phyloP scores from a whole-genome alignment of 2,888 invertebrate species.

The Gymnocheta viridis region DNA sequence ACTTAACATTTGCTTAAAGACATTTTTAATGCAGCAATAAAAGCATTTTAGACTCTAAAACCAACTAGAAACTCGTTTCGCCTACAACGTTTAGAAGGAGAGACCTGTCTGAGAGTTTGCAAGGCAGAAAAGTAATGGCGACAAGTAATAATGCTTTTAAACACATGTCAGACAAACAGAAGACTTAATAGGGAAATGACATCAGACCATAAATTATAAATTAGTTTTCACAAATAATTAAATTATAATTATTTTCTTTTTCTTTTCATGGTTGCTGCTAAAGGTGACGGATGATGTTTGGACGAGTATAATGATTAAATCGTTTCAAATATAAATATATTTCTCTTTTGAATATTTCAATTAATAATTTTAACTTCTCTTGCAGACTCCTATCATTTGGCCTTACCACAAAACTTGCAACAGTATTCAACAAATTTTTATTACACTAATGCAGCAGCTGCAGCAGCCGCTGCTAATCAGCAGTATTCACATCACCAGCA shows the following conservation, averaged over 20 bases:
- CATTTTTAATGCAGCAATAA: constrained; percentile 49
- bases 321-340: constrained; percentile 16
- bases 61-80: constrained; percentile 52
- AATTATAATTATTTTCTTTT: constrained; percentile 15
- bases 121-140: constrained; percentile 10
- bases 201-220: background rate
- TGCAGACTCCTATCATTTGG: constrained; percentile 66
- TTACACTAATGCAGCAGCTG: constrained; percentile 60
- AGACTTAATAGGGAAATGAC: background rate
- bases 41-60: background rate
- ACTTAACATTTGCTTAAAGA: constrained; percentile 57
- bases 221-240: constrained; percentile 2
- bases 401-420: constrained; percentile 68
- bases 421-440: constrained; percentile 69
- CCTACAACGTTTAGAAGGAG: constrained; percentile 52
- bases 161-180: background rate
- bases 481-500: constrained; percentile 68
- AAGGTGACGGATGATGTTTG: constrained; percentile 39
- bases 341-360: background rate
- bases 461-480: constrained; percentile 54
- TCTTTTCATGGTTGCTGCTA: constrained; percentile 42
- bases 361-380: constrained; percentile 16
- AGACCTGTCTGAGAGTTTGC: background rate
- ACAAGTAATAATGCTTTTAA: constrained; percentile 12
- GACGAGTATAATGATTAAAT: constrained; percentile 25